These are phyloP conservation scores for Venustaconcha ellipsiformis DNA, from an alignment of 1,140 invertebrate genomes.

Conservation along the genomic window DNA sequence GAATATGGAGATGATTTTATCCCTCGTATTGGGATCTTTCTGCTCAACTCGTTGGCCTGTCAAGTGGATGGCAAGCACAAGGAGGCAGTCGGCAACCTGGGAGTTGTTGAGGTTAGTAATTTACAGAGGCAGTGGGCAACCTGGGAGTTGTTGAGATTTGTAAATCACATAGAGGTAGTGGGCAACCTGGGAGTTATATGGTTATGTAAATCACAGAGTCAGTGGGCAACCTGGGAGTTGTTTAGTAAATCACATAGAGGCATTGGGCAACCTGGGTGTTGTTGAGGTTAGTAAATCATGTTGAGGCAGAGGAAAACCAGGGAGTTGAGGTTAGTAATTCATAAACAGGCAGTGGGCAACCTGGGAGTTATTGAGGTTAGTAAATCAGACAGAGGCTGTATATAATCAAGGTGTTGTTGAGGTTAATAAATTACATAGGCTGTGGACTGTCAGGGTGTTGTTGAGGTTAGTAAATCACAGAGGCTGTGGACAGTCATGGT, in stretches of 20 bases:
- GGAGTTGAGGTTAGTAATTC: too few species aligned
- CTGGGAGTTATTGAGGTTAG: slow-evolving; percentile 66
- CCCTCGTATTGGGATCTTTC: slow-evolving; percentile 92
- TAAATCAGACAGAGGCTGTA: background rate
- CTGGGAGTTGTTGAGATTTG: slow-evolving; percentile 29
- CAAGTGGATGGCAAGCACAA: slow-evolving; percentile 95
- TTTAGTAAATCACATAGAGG: slow-evolving; percentile 54
- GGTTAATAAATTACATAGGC: slow-evolving; percentile 4
- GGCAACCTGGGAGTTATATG: background rate
- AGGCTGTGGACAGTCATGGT: too few species aligned
- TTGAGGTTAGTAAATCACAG: too few species aligned
- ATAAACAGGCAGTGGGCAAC: too few species aligned
- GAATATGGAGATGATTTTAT: slow-evolving; percentile 91
- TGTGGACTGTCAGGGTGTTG: background rate
- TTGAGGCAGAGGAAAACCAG: background rate
- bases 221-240: slow-evolving; percentile 51
- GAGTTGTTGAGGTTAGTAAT: slow-evolving; percentile 81
- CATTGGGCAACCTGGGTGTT: slow-evolving; percentile 6
- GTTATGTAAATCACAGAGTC: too few species aligned
- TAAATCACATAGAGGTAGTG: background rate
- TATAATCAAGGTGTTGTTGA: slow-evolving; percentile 16
- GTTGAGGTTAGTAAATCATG: slow-evolving; percentile 16
- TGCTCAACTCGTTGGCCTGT: slow-evolving; percentile 95
- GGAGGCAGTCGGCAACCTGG: slow-evolving; percentile 87
- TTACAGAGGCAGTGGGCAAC: too few species aligned